Percentiles rank a stretch among this genome's conserved stretches.
Evolutionary conservation across 2,888 invertebrate genomes (phyloP).

Genomic region (Saturnia pavonia): DNA sequence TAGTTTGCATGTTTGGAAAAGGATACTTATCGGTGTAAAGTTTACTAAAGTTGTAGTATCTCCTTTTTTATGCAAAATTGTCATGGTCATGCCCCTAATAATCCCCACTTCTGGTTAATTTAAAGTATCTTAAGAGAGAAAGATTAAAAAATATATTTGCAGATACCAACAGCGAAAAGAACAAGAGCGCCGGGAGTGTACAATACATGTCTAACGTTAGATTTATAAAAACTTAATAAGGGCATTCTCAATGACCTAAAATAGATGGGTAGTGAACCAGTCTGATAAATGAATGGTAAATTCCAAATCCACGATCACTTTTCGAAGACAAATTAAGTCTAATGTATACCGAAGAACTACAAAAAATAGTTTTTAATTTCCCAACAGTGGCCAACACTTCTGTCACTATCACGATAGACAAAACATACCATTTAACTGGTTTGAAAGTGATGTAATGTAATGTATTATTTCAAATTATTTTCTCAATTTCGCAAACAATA

Average conservation of each 20-base stretch:
- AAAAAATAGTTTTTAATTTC: background rate
- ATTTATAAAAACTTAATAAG: background rate
- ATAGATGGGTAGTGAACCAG: background rate
- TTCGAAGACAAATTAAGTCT: background rate
- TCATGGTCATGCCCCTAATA: no score
- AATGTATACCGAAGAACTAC: background rate
- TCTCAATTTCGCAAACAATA: background rate
- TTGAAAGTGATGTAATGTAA: background rate
- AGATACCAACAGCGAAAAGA: slow-evolving; percentile 88
- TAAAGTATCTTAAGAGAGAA: background rate
- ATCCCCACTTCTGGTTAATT: background rate
- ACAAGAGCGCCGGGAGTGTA: slow-evolving; percentile 87
- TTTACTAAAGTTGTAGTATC: no score
- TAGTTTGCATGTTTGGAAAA: no score
- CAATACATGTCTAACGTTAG: slow-evolving; percentile 85
- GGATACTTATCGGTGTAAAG: no score
- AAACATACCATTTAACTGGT: background rate
- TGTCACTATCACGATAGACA: background rate
- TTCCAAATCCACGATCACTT: background rate
- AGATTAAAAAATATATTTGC: slow-evolving; percentile 31
- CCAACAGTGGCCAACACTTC: background rate
- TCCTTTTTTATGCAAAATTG: no score
- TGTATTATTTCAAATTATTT: background rate
- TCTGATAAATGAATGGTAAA: background rate
- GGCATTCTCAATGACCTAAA: background rate